Base-by-base conservation (phyloP, 1,140 invertebrate genomes). In the Drosophila equinoxialis region DNA sequence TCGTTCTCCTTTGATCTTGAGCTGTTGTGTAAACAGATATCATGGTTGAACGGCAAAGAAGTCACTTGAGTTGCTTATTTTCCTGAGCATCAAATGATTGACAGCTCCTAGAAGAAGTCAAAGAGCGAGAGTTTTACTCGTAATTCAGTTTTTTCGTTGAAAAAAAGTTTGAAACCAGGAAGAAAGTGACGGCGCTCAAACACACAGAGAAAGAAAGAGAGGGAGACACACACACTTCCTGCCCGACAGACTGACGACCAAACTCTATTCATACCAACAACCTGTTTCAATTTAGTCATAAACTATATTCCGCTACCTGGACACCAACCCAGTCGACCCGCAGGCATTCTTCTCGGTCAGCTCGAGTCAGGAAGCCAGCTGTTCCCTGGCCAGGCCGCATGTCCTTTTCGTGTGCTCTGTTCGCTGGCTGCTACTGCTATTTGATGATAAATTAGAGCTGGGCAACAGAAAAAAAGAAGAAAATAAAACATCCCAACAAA, bases 271-370 rank as follows among this genome's bases (percentile, higher is more conserved):
- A 51, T 14, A 13, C 33, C 33, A 17, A 72, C 79, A 87, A 86
- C 83, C 83, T 86, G 83, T 82, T 86, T 87, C 83, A 86, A 86
- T 86, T 86, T 86, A 86, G 84, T 64, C 83, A 86, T 79, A 86
- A 83, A 74, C 79, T 74, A 77, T 74, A 68, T 77, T 65, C 65
- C 35, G 54, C 68, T 51, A 60, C 68, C 73, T 61, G 57, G 20
- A 35, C 55, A 64, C 23, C 48, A 35, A 51, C 45, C 45, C 45
- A 51, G 45, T 14, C 59, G 69, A 66, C 70, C 79, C 72, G 79
- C 75, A 74, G 79, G 35, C 54, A 6, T 42, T 58, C 30, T 26
- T 7, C 35, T 65, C 45, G 42, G 51, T 51, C 75, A 68, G 59
- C 63, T 57, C 39, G 54, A 68, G 80, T 57, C 80, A 89, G 84